Conservation (phyloP, 2,888 invertebrate species). For the Agapetus fuscipes region DNA sequence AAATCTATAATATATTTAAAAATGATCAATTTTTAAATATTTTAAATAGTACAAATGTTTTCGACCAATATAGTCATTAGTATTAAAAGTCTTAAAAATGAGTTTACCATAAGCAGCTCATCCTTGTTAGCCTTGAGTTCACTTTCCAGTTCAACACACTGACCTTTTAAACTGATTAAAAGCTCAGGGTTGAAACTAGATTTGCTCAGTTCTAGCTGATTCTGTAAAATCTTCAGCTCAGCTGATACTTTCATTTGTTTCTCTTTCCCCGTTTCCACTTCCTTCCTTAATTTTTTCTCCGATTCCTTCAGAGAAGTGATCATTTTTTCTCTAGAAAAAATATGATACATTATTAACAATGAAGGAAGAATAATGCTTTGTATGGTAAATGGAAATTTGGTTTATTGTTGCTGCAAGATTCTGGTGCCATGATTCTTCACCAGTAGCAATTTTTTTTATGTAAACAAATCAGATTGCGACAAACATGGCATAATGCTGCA, state of each 20-base stretch:
- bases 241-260: slow-evolving; percentile 19
- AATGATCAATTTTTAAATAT: no score
- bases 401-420: no score
- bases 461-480: no score
- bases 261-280: slow-evolving; percentile 29
- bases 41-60: no score
- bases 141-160: slow-evolving; percentile 27
- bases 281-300: slow-evolving; percentile 28
- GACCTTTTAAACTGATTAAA: slow-evolving; percentile 26
- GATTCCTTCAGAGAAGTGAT: slow-evolving; percentile 25
- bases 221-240: slow-evolving; percentile 26
- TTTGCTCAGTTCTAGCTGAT: slow-evolving; percentile 30
- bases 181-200: slow-evolving; percentile 24
- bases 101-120: no score
- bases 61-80: no score
- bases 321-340: slow-evolving; percentile 14
- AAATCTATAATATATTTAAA: no score
- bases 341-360: neutral
- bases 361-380: neutral
- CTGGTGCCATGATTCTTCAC: no score
- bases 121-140: slow-evolving; percentile 24
- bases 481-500: no score
- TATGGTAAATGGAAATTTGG: no score
- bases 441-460: neutral
- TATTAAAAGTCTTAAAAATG: no score